Evolutionary conservation across 2,888 invertebrate genomes (phyloP).

Genomic region (Hypselothyrea guttata): DNA sequence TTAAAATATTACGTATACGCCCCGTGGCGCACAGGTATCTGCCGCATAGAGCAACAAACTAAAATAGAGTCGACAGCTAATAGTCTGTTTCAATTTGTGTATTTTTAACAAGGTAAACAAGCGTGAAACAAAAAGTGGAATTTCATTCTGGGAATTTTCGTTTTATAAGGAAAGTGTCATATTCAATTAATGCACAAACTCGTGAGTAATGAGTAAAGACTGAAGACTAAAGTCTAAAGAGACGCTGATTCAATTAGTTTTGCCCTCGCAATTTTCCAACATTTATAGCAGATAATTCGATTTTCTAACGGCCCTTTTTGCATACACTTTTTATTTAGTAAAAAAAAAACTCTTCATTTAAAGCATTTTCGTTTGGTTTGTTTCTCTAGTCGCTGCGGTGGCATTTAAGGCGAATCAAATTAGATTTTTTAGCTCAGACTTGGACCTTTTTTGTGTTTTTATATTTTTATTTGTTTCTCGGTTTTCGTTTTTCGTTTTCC

Average conservation of each 20-base stretch:
- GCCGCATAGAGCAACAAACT: no score
- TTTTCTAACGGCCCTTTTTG: not conserved
- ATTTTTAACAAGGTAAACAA: constrained; percentile 28
- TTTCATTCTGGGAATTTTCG: no score
- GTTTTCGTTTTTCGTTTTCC: constrained; percentile 7
- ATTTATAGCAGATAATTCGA: constrained; percentile 8
- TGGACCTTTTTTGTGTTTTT: not conserved
- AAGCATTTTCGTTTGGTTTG: no score
- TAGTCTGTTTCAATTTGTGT: constrained; percentile 22
- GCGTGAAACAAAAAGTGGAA: constrained; percentile 3
- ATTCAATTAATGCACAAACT: no score
- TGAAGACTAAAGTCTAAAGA: not conserved
- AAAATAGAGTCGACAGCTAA: constrained; percentile 17
- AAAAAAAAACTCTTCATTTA: no score
- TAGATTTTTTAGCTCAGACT: constrained; percentile 9
- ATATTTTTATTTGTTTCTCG: no score
- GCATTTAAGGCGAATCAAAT: constrained; percentile 32
- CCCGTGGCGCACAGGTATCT: constrained; percentile 27
- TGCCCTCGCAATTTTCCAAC: constrained; percentile 4
- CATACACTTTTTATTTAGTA: no score
- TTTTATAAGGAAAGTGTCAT: no score
- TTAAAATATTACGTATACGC: constrained; percentile 30
- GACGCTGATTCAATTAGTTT: constrained; percentile 29
- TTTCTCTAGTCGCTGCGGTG: no score
- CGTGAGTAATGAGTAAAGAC: no score